Percentiles rank a stretch among this genome's conserved stretches.
phyloP scores from a whole-genome alignment of 2,888 invertebrate species.

The Geophilus truncorum region DNA sequence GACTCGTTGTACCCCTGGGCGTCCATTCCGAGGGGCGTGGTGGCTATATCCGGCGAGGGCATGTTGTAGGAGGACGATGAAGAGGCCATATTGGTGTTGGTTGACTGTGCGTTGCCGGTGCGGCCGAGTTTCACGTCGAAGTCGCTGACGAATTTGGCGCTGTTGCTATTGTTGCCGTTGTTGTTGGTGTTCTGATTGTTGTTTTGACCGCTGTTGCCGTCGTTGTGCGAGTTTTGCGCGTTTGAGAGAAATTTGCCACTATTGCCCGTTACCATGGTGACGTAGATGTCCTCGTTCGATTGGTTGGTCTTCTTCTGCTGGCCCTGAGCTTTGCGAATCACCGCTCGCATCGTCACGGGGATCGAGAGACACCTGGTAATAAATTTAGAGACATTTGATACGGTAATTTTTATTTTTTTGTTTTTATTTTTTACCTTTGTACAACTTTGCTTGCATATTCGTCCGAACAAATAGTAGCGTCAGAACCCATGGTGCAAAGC shows the following conservation, averaged over 20 bases:
- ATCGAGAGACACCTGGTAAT: slow-evolving; percentile 85
- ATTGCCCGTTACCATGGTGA: slow-evolving; percentile 29
- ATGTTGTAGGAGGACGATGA: slow-evolving; percentile 32
- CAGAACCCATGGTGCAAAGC: slow-evolving; percentile 59
- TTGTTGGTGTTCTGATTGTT: slow-evolving; percentile 2
- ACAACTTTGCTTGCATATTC: slow-evolving; percentile 58
- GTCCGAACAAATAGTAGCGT: slow-evolving; percentile 52
- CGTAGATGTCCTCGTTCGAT: slow-evolving; percentile 36
- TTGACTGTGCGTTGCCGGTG: no score
- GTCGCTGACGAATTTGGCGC: no score
- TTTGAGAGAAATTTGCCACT: slow-evolving; percentile 34
- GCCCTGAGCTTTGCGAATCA: slow-evolving; percentile 59
- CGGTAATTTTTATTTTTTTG: no score
- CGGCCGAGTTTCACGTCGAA: no score
- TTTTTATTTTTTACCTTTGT: slow-evolving; percentile 62
- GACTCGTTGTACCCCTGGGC: slow-evolving; percentile 32
- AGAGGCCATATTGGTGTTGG: neutral
- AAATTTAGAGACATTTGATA: no score
- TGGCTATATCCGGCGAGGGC: slow-evolving; percentile 32
- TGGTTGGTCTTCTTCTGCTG: slow-evolving; percentile 36
- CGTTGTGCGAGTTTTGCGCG: slow-evolving; percentile 30
- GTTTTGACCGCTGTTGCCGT: neutral
- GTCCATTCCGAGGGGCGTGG: slow-evolving; percentile 33
- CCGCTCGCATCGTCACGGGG: slow-evolving; percentile 79
- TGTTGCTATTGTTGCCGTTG: no score